These are phyloP conservation scores for Unio pictorum DNA, from an alignment of 2,888 invertebrate genomes.

Conservation along the genomic window DNA sequence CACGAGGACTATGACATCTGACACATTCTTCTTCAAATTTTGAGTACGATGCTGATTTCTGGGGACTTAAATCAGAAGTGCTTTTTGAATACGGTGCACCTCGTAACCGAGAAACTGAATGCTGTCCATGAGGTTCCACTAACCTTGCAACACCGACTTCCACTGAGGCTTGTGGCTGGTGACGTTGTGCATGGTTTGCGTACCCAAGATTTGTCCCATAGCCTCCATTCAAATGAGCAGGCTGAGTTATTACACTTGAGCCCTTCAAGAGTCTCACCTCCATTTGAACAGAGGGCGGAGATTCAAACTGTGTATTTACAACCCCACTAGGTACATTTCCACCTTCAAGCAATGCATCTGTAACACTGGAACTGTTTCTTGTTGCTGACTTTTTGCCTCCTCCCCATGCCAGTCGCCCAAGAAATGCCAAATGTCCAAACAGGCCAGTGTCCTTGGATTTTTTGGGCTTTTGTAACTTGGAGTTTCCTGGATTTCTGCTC, in stretches of 20 bases:
- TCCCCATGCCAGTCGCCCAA: constrained; percentile 33
- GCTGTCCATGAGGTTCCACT: constrained; percentile 18
- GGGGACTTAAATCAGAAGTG: constrained; percentile 51
- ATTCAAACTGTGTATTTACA: no score
- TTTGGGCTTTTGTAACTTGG: constrained; percentile 42
- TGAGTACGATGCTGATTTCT: constrained; percentile 22
- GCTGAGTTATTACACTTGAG: no score
- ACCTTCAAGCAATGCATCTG: no score
- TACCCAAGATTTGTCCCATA: no score
- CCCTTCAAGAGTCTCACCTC: no score
- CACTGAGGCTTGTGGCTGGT: constrained; percentile 10
- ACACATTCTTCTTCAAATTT: constrained; percentile 28
- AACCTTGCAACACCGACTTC: constrained; percentile 50
- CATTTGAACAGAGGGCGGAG: no score
- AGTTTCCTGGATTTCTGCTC: constrained; percentile 20
- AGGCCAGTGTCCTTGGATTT: constrained; percentile 53
- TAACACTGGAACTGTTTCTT: no score
- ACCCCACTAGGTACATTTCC: no score
- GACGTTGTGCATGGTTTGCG: no score
- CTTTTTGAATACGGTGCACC: constrained; percentile 52
- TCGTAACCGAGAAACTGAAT: constrained; percentile 33
- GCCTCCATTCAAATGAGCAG: no score
- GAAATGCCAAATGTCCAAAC: constrained; percentile 29
- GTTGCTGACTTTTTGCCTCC: constrained; percentile 3
- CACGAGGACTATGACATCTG: constrained; percentile 4